These are phyloP conservation scores for Venustoraphidia nigricollis DNA, from an alignment of 2,888 invertebrate species.

Conservation along the genomic window DNA sequence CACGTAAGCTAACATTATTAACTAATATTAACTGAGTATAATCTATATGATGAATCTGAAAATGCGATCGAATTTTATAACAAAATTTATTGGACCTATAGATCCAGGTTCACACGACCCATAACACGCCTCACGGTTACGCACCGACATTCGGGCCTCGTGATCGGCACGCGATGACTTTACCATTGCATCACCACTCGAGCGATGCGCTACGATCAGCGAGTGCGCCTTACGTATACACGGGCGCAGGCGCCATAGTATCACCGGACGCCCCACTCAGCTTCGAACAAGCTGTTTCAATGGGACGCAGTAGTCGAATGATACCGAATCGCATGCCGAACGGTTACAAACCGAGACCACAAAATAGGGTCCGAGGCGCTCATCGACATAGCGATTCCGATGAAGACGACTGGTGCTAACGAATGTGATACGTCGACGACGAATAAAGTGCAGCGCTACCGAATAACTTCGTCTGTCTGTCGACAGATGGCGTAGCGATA, in stretches of 20 bases:
- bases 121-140: conserved; percentile 26
- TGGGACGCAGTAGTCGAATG: conserved; percentile 57
- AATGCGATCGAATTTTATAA: no score
- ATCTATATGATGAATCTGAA: no score
- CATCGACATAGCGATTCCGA: conserved; percentile 62
- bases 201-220: conserved; percentile 37
- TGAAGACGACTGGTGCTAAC: conserved; percentile 81
- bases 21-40: no score
- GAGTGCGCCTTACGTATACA: conserved; percentile 16
- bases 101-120: conserved; percentile 27
- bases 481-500: conserved; percentile 8
- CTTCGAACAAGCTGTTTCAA: conserved; percentile 64
- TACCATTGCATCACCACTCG: conserved; percentile 17
- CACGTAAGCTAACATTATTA: conserved; percentile 46
- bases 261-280: conserved; percentile 41
- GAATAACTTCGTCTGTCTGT: neutral
- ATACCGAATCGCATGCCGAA: conserved; percentile 75
- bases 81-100: conserved; percentile 12
- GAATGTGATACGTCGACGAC: conserved; percentile 33
- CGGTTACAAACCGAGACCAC: conserved; percentile 69
- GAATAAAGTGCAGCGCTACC: conserved; percentile 14
- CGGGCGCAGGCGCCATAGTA: conserved; percentile 19
- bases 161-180: conserved; percentile 15
- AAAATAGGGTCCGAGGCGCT: conserved; percentile 30
- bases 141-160: conserved; percentile 8